These are phyloP conservation scores for Eilema griseolum DNA, from an alignment of 2,888 invertebrate genomes.

Conservation along the genomic window DNA sequence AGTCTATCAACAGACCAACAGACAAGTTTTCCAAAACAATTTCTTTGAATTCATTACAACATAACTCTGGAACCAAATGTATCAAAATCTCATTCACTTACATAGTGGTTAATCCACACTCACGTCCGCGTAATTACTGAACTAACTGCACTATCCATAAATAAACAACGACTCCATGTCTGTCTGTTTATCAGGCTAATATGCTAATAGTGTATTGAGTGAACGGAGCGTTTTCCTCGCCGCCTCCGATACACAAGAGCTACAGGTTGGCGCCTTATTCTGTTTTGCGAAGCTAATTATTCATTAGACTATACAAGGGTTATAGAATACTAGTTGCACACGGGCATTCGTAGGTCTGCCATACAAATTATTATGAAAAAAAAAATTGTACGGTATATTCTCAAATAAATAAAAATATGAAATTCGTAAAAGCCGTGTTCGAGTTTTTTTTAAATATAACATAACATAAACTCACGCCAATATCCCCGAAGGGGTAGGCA, in stretches of 20 bases:
- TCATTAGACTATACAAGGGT: conserved; percentile 3
- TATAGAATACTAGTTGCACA: neutral
- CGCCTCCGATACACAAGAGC: conserved; percentile 47
- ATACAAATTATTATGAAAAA: neutral
- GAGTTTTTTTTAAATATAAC: too few species aligned
- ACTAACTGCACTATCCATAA: conserved; percentile 16
- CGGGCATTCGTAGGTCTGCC: too few species aligned
- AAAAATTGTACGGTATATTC: too few species aligned
- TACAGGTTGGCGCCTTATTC: conserved; percentile 57
- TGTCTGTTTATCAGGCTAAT: conserved; percentile 58
- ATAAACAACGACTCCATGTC: conserved; percentile 40
- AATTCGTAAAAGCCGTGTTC: too few species aligned
- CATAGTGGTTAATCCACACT: neutral
- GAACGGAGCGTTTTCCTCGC: conserved; percentile 63
- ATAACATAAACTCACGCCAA: too few species aligned
- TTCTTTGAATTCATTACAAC: too few species aligned
- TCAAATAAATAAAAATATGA: too few species aligned
- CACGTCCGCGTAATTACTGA: conserved; percentile 2
- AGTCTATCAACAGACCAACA: too few species aligned
- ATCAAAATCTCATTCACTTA: neutral
- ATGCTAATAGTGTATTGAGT: conserved; percentile 63
- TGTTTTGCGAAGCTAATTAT: conserved; percentile 18
- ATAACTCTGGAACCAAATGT: neutral
- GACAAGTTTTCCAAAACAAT: too few species aligned
- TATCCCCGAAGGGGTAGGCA: too few species aligned